phyloP scores from a whole-genome alignment of 1,140 invertebrate genomes.

The Delia radicum region DNA sequence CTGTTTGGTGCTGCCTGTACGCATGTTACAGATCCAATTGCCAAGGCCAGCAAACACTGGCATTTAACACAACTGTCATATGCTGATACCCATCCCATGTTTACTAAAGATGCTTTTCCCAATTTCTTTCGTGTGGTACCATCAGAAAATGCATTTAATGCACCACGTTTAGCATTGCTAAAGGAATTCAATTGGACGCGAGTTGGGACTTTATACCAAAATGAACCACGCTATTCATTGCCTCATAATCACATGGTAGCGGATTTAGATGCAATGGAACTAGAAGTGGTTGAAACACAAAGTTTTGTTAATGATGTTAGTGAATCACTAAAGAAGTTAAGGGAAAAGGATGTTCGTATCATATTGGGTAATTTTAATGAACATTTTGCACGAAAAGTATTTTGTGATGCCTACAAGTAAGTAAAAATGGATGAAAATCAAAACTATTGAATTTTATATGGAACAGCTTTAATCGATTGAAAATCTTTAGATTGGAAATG shows the following conservation, averaged over 20 bases:
- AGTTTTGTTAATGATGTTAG: slow-evolving; percentile 91
- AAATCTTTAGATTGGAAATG: slow-evolving; percentile 68
- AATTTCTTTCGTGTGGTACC: slow-evolving; percentile 97
- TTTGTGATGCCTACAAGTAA: slow-evolving; percentile 87
- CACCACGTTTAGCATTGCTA: slow-evolving; percentile 83
- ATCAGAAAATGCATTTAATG: slow-evolving; percentile 94
- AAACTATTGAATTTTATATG: too few species aligned
- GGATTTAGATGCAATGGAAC: slow-evolving; percentile 77
- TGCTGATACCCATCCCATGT: slow-evolving; percentile 98
- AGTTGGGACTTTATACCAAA: slow-evolving; percentile 96
- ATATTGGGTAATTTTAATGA: slow-evolving; percentile 97
- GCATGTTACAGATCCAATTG: slow-evolving; percentile 94
- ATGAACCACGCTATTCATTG: slow-evolving; percentile 89
- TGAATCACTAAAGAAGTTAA: slow-evolving; percentile 79
- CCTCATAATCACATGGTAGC: slow-evolving; percentile 91
- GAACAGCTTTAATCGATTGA: too few species aligned
- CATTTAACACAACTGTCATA: slow-evolving; percentile 95
- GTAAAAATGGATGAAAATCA: too few species aligned
- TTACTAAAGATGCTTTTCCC: slow-evolving; percentile 89
- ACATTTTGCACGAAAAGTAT: slow-evolving; percentile 87
- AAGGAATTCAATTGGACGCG: slow-evolving; percentile 95
- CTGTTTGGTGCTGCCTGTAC: slow-evolving; percentile 96
- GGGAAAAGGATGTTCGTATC: slow-evolving; percentile 91
- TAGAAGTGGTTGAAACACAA: slow-evolving; percentile 86
- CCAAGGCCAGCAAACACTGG: slow-evolving; percentile 96